Evolutionary conservation across 2,113 vertebrate genomes (phyloP).

Genomic region (Nesoenas mayeri): DNA sequence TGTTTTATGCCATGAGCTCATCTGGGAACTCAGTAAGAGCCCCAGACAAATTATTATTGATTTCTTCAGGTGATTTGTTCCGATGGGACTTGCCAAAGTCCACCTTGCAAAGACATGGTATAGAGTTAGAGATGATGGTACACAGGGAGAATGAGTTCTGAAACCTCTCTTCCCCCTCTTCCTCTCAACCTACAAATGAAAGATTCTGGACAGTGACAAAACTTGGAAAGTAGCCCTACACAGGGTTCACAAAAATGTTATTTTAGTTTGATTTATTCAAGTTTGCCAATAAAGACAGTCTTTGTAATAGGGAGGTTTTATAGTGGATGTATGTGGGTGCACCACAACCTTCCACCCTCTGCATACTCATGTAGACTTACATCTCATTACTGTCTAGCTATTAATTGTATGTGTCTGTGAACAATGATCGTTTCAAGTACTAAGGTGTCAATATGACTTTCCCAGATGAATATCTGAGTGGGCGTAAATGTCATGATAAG

Average conservation of each 20-base stretch:
- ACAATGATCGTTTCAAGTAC: constrained; percentile 52
- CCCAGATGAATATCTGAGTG: constrained; percentile 60
- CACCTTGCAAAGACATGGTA: neutral
- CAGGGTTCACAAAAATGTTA: neutral
- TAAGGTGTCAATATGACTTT: constrained; percentile 66
- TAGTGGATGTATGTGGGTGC: neutral
- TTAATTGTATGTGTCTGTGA: constrained; percentile 66
- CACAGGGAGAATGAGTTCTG: neutral
- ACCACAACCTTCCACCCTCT: constrained; percentile 39
- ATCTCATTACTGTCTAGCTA: constrained; percentile 60
- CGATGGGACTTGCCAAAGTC: neutral
- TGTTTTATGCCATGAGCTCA: neutral
- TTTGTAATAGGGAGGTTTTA: neutral
- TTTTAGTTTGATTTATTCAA: neutral
- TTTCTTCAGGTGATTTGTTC: neutral
- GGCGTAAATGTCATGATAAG: constrained; percentile 68
- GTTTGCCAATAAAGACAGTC: neutral
- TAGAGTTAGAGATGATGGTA: neutral
- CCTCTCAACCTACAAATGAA: accelerated
- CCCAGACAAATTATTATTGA: neutral
- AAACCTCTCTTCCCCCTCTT: neutral
- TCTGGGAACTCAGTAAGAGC: neutral
- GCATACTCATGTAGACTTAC: neutral
- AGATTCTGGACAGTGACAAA: neutral
- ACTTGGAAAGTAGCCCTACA: neutral